Base-by-base conservation (phyloP, 2,888 invertebrate genomes). In the Zygogramma bicolorata region DNA sequence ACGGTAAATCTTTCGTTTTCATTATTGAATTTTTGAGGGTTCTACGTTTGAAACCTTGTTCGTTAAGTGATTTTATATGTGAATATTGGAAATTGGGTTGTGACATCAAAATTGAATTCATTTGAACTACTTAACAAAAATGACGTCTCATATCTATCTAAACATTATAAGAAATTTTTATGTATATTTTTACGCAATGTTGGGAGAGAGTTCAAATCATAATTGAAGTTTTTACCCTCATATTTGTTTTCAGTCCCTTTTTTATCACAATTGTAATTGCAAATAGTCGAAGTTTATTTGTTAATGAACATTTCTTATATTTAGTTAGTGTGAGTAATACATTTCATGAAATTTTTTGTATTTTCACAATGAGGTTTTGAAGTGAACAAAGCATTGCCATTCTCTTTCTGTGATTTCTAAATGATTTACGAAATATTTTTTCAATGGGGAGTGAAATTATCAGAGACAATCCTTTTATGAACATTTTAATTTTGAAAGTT, bases 31-130 rank as follows among this genome's bases (percentile, higher is more conserved):
- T 25, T 46, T 46, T 18, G 42, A 80, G 83, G 83, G 84, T 83
- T 84, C 84, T 84, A 83, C 82, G 77, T 77, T 74, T 59, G 58
- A 65, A 49, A 27, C 8, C n/a, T n/a, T 10, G 46, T 46, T 38
- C 25, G 15, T n/a, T n/a, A 27, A 46, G 2, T 27, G 29, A 15
- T 63, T 31, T 63, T 13, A 10, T 15, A 46, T 63, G 27, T 10
- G n/a, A 53, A 53, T 46, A 20, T 63, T 27, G 29, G 22, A 46
- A 46, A 63, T 63, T 63, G 63, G 63, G 63, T 63, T 63, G 63
- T 63, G 18, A 62, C 22, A 31, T 61, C 2, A n/a, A 61, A 40
- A 25, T 61, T n/a, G 3, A 15, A 29, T 29, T 20, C 1, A n/a
- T 38, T 38, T 7, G 3, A 18, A 40, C 25, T 42, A 22, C n/a